A percentile compares a stretch with the other conserved stretches of the same genome.
Evolutionary conservation across 2,888 invertebrate species (phyloP).

Genomic region (Eupeodes luniger): DNA sequence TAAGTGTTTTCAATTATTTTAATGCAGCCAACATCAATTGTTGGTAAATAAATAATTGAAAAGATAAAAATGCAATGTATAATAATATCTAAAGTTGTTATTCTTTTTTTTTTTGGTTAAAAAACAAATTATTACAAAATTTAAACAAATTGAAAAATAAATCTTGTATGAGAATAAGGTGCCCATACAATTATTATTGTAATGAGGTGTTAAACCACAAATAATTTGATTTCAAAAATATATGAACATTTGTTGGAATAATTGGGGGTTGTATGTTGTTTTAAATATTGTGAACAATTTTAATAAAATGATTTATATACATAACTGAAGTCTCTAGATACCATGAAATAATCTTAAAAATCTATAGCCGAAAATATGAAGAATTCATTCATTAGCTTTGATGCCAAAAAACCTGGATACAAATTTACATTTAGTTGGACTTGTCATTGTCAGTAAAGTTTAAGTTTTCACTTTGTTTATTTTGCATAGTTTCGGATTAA

Average conservation of each 20-base stretch:
- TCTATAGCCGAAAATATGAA: too few relatives aligned
- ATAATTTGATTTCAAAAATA: neutral
- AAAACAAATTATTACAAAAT: neutral
- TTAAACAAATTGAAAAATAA: neutral
- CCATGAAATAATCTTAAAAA: too few relatives aligned
- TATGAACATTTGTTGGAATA: neutral
- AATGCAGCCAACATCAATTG: conserved; percentile 7
- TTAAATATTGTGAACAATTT: neutral
- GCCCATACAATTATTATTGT: neutral
- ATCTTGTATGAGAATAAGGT: neutral
- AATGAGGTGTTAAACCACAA: conserved; percentile 6
- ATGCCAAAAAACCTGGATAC: too few relatives aligned
- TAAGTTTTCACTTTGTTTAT: too few relatives aligned
- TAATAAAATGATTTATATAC: too few relatives aligned
- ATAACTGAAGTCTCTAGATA: too few relatives aligned
- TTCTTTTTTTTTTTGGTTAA: neutral
- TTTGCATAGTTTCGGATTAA: too few relatives aligned
- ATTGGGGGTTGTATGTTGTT: neutral
- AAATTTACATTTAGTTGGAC: too few relatives aligned
- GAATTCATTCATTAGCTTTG: too few relatives aligned
- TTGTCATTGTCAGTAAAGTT: too few relatives aligned
- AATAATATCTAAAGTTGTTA: neutral
- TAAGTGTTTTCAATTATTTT: conserved; percentile 30
- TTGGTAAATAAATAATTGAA: conserved; percentile 15
- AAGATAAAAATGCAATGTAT: neutral